These are phyloP conservation scores for Pocillopora meandrina DNA, from an alignment of 92 coral and sea anemone genomes.

Conservation along the genomic window DNA sequence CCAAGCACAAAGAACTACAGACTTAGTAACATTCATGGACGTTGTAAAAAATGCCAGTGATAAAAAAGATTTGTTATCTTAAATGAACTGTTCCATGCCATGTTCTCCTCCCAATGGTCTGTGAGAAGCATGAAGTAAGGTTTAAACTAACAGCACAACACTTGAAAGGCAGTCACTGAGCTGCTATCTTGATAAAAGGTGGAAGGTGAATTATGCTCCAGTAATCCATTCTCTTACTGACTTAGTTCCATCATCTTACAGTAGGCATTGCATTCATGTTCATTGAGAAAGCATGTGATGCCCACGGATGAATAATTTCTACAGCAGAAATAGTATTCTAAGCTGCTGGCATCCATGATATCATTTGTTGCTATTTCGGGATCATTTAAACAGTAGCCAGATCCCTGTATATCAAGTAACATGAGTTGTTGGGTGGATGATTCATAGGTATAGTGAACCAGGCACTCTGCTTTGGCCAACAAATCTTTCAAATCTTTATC, in stretches of 20 bases:
- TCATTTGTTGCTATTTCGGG: constrained; percentile 73
- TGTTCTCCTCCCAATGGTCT: constrained; percentile 7
- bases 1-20: neutral
- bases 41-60: neutral
- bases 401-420: constrained; percentile 64
- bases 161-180: constrained; percentile 18
- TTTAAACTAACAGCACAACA: neutral
- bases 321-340: constrained; percentile 57
- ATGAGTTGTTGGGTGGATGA: constrained; percentile 45
- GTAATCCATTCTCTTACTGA: constrained; percentile 16
- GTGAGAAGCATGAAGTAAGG: neutral
- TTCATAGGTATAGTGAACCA: constrained; percentile 58
- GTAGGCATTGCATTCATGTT: constrained; percentile 63
- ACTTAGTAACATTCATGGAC: neutral
- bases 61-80: neutral
- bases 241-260: constrained; percentile 52
- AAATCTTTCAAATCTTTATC: constrained; percentile 42
- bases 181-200: constrained; percentile 12
- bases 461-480: constrained; percentile 61
- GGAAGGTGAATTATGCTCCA: neutral
- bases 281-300: constrained; percentile 40
- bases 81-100: constrained; percentile 3
- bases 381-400: constrained; percentile 52
- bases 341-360: constrained; percentile 45
- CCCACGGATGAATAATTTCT: constrained; percentile 57